Evolutionary conservation across 23 tunicate genomes (phyloP).

Genomic region (Ciona savignyi): DNA sequence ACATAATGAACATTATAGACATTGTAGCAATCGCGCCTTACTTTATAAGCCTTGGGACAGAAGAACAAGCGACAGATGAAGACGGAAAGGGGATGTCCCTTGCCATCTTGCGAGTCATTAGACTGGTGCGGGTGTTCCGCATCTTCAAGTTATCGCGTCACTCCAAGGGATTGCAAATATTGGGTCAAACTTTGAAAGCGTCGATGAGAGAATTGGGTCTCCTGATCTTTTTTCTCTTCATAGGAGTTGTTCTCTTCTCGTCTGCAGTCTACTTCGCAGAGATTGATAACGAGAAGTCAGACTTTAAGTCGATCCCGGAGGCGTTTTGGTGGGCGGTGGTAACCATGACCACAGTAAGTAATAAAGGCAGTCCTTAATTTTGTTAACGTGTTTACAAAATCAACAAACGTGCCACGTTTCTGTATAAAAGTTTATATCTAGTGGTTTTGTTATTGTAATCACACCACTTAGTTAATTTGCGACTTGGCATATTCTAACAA

Average conservation of each 20-base stretch:
- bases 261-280: slow-evolving; percentile 99
- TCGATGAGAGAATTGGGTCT: slow-evolving; percentile 98
- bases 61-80: slow-evolving; percentile 15
- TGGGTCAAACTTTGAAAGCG: slow-evolving; percentile 97
- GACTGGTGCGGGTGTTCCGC: slow-evolving; percentile 97
- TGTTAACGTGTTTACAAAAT: too few species aligned
- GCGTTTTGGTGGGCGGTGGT: slow-evolving; percentile 99
- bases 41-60: slow-evolving; percentile 90
- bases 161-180: slow-evolving; percentile 96
- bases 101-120: slow-evolving; percentile 95
- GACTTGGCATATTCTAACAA: too few species aligned
- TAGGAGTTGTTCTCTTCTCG: slow-evolving; percentile 95
- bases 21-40: slow-evolving; percentile 96
- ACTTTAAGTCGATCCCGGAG: slow-evolving; percentile 86
- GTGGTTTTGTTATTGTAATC: too few species aligned
- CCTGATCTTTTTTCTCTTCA: slow-evolving; percentile 91
- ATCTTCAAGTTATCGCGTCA: slow-evolving; percentile 93
- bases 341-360: slow-evolving; percentile 99
- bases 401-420: too few species aligned
- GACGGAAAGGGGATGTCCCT: slow-evolving; percentile 93
- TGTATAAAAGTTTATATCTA: too few species aligned
- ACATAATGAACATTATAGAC: slow-evolving; percentile 97
- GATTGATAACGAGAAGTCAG: slow-evolving; percentile 17
- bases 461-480: too few species aligned
- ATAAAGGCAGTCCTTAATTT: neutral